Evolutionary conservation across 2,113 vertebrate genomes (phyloP), one percentile per base, ranked within the genome.

Genomic region (Cavia porcellus): DNA sequence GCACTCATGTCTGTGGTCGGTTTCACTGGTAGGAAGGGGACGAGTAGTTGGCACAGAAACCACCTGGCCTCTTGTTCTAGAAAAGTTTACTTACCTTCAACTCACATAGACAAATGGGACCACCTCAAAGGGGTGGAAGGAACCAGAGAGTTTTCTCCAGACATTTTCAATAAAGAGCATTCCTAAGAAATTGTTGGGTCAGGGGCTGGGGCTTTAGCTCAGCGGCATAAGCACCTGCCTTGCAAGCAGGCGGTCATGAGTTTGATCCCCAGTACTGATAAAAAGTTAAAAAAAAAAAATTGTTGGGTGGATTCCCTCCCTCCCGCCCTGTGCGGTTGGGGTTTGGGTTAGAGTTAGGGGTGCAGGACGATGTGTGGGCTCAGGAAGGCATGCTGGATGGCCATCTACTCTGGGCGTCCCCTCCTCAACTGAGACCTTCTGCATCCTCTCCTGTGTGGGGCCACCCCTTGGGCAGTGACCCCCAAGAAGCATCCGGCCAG

Each of bases 261-360:
- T 38, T 38, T 38, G 38, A 38, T 38, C 38, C 38, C 38, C 38
- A 38, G 38, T 38, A 38, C 38, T 38, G 38, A 38, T 38, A 38
- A 38, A 38, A 38, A 38, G 38, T 38, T 38, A 38, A 38, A 38
- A 38, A 38, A 38, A 20, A 13, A 86, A 64, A 62, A n/a, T 30
- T 77, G 59, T 55, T 50, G 12, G 32, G 19, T 6, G 35, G 35
- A 30, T 32, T 80, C 19, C 19, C 45, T 0, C 19, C 14, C 45
- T 0, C 5, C 70, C 38, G 42, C 32, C 22, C 3, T 0, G 0
- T 25, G 45, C 50, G 55, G 55, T 15, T 55, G 15, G 55, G 55
- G 55, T 57, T 57, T 2, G 55, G 55, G 55, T 19, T 17, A 19
- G 55, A 15, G 55, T 57, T 17, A 57, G 55, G 17, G 55, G 4